phyloP scores from a whole-genome alignment of 2,797 vertebrate species.

The Sorex maritimensis region DNA sequence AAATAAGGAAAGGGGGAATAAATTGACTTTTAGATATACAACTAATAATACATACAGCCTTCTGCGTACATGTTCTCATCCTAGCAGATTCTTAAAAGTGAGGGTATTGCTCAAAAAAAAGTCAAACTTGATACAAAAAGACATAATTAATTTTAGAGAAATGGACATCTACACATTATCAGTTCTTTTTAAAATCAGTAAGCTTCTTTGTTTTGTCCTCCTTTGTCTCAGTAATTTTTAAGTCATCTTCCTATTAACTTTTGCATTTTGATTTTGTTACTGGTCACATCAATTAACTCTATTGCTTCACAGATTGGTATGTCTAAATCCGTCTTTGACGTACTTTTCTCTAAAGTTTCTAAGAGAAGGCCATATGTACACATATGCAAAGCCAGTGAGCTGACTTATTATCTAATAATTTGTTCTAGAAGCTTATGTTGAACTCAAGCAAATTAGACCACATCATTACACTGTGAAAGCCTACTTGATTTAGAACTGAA shows the following conservation, averaged over 20 bases:
- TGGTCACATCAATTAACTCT: background rate
- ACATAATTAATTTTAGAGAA: slow-evolving; percentile 37
- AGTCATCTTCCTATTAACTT: background rate
- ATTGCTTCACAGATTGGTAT: background rate
- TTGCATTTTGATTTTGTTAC: slow-evolving; percentile 27
- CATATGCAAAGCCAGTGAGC: background rate
- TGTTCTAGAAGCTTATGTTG: background rate
- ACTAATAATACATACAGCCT: background rate
- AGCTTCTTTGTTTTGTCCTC: slow-evolving; percentile 5
- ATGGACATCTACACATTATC: background rate
- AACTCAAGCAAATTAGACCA: background rate
- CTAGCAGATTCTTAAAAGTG: background rate
- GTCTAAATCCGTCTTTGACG: background rate
- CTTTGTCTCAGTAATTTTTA: slow-evolving; percentile 4
- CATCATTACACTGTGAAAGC: background rate
- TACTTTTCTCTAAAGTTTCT: background rate
- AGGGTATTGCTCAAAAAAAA: background rate
- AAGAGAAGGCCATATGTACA: background rate
- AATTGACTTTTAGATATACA: background rate
- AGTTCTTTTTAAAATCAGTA: background rate
- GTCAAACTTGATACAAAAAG: slow-evolving; percentile 21
- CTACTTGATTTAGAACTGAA: background rate
- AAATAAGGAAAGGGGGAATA: background rate
- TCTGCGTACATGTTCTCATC: background rate
- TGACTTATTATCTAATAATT: background rate